phyloP scores from a whole-genome alignment of 2,888 invertebrate species.

The Melipona beecheii region DNA sequence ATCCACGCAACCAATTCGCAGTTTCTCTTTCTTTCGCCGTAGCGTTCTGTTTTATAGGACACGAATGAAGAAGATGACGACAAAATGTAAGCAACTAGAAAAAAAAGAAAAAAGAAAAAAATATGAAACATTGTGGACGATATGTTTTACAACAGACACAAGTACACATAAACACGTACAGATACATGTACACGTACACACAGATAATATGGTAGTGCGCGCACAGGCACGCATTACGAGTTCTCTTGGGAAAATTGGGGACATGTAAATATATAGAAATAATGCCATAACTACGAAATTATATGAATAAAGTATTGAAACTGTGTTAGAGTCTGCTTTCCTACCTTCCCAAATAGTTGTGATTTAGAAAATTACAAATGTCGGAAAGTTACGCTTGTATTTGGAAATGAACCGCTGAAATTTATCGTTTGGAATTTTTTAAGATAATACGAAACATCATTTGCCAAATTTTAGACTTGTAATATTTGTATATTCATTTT shows the following conservation, averaged over 20 bases:
- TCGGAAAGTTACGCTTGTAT: no score
- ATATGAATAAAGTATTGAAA: slow-evolving; percentile 78
- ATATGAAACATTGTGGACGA: slow-evolving; percentile 11
- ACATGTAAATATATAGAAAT: slow-evolving; percentile 77
- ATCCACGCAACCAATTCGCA: slow-evolving; percentile 26
- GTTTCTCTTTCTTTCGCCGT: slow-evolving; percentile 50
- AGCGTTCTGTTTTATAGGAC: slow-evolving; percentile 43
- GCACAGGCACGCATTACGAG: slow-evolving; percentile 69
- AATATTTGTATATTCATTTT: neutral
- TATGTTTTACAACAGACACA: slow-evolving; percentile 50
- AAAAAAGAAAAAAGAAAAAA: neutral
- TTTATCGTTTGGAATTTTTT: neutral
- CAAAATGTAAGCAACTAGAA: slow-evolving; percentile 1
- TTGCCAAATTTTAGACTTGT: neutral
- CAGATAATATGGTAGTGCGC: slow-evolving; percentile 47
- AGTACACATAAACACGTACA: neutral
- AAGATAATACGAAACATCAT: neutral
- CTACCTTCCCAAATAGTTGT: neutral
- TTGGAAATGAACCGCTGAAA: no score
- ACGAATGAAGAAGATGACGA: slow-evolving; percentile 23
- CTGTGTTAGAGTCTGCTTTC: slow-evolving; percentile 37
- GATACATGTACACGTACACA: slow-evolving; percentile 17
- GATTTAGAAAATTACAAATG: neutral
- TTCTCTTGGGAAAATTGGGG: slow-evolving; percentile 59
- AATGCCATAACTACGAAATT: slow-evolving; percentile 76